Conservation (phyloP, 2,113 vertebrate species). For the Thunnus maccoyii region DNA sequence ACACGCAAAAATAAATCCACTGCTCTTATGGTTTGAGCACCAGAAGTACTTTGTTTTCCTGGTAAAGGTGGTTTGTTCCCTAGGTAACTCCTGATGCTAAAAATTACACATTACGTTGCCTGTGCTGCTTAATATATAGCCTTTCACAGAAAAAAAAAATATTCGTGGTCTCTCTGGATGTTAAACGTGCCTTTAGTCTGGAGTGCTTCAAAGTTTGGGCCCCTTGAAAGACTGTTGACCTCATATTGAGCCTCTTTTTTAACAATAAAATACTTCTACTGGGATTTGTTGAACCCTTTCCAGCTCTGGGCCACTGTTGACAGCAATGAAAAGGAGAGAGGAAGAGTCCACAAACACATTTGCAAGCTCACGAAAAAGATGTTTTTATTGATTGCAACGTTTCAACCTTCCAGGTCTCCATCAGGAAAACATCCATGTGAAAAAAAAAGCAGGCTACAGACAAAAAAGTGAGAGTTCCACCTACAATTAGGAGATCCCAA, state of each 20-base stretch:
- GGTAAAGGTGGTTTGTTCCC: constrained; percentile 53
- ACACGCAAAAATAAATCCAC: not conserved
- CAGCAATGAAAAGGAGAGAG: not conserved
- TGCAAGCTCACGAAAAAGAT: too few species aligned
- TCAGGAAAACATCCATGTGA: not conserved
- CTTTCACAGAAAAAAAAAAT: not conserved
- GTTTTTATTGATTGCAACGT: not conserved
- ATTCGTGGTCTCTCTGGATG: not conserved
- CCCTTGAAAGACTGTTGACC: not conserved
- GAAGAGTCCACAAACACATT: too few species aligned
- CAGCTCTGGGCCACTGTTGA: constrained; percentile 11
- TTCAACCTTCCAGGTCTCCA: not conserved
- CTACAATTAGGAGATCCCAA: not conserved
- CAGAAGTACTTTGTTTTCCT: constrained; percentile 27
- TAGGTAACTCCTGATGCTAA: constrained; percentile 67
- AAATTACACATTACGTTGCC: constrained; percentile 31
- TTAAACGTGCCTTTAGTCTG: not conserved
- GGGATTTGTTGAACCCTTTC: not conserved
- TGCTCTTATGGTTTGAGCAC: not conserved
- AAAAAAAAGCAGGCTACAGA: not conserved
- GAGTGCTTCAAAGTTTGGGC: not conserved
- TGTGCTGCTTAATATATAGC: not conserved
- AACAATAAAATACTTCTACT: not conserved
- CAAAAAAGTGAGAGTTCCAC: not conserved
- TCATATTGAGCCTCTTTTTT: not conserved